phyloP scores from a whole-genome alignment of 2,797 vertebrate genomes.

The Anguilla pacifica region DNA sequence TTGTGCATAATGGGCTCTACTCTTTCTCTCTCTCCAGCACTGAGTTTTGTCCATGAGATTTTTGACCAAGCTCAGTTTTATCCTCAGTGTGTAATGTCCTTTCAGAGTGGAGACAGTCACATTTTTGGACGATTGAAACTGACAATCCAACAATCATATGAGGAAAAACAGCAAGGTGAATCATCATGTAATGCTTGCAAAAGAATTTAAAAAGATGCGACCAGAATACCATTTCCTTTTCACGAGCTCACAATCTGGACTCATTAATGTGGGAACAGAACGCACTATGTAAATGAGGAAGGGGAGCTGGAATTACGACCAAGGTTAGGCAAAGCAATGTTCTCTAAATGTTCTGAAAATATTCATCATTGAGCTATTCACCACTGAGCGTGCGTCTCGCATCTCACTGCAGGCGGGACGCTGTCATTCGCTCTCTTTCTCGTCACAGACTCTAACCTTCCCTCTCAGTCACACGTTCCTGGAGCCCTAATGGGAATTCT shows the following conservation, averaged over 20 bases:
- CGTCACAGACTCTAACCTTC: constrained; percentile 49
- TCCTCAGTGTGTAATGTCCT: background rate
- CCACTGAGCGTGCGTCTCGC: background rate
- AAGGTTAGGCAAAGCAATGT: background rate
- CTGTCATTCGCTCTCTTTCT: constrained; percentile 35
- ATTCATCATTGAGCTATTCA: too few species aligned
- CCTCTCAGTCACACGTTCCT: constrained; percentile 42
- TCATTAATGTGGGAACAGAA: background rate
- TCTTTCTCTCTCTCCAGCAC: background rate
- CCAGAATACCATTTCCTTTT: background rate
- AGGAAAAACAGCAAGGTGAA: background rate
- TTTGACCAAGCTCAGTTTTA: background rate
- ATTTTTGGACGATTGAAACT: background rate
- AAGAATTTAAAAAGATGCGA: background rate
- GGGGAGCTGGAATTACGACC: background rate
- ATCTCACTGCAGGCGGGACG: background rate
- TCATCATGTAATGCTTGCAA: background rate
- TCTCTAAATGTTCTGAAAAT: background rate
- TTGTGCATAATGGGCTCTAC: background rate
- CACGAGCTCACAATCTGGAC: background rate
- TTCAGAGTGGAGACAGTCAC: background rate
- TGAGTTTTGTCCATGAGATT: background rate
- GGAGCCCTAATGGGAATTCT: constrained; percentile 46
- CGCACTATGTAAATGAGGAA: background rate
- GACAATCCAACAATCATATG: background rate